Base-by-base conservation (phyloP, 2,113 vertebrate genomes). In the Lontra canadensis region DNA sequence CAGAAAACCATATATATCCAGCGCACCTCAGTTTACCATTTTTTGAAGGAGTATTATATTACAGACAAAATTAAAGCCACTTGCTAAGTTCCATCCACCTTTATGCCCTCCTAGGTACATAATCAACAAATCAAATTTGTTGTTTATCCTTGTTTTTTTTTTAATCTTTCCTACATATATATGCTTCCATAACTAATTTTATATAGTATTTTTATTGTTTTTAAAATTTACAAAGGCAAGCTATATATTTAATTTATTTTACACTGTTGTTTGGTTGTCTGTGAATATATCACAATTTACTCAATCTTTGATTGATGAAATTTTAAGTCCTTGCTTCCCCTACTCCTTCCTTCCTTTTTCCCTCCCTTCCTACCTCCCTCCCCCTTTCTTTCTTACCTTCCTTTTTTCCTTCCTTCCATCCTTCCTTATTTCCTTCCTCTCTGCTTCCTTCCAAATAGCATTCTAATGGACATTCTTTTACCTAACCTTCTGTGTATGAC, bases 341-440 rank as follows among this genome's bases (percentile, higher is more conserved):
- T 0, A 9, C 23, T 26, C 36, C 39, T 6, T 9, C 1, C 36
- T 5, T 1, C 1, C 49, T 10, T 55, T 3, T 1, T 23, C 57
- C 21, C 20, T 57, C 21, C 57, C 7, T 57, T 8, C 57, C 55
- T 57, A 2, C 55, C 55, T 57, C 55, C 6, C 20, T 57, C 57
- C 57, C 20, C 7, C 57, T 23, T 23, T 57, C 31, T 3, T 36
- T 69, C 2, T 23, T 20, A 44, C 29, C 21, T 78, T 52, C 4
- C 21, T 49, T 18, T 31, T 1, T 44, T 90, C 21, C 39, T 1
- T 78, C 39, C 12, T 9, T 26, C 36, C 39, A 6, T 89, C 61
- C 31, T 42, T 20, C 25, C 23, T 26, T 52, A 17, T 52, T 52
- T 17, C 49, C 49, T 34, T 31, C 1, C 4, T 31, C 14, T 14